phyloP scores from a whole-genome alignment of 2,888 invertebrate species.

The Eupelmus urozonus region DNA sequence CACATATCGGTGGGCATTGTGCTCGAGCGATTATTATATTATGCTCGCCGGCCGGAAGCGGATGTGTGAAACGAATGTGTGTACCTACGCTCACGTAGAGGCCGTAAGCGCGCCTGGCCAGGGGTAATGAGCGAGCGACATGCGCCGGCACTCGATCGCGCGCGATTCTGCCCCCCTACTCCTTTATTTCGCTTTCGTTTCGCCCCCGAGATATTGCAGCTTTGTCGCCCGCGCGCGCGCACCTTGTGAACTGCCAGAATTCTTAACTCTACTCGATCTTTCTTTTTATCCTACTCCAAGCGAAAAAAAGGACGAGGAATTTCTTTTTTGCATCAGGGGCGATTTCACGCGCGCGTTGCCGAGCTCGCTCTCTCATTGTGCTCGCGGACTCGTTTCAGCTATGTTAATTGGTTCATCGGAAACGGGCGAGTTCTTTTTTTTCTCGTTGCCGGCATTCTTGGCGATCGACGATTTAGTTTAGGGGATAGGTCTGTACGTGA shows the following conservation, averaged over 20 bases:
- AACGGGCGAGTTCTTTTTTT: conserved; percentile 29
- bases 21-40: conserved; percentile 73
- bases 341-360: conserved; percentile 46
- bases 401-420: conserved; percentile 59
- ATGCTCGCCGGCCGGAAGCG: conserved; percentile 72
- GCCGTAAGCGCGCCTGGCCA: conserved; percentile 59
- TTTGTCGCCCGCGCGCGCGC: too few relatives aligned
- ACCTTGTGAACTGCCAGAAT: conserved; percentile 15
- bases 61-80: conserved; percentile 75
- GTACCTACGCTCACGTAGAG: conserved; percentile 35
- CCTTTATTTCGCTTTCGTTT: neutral
- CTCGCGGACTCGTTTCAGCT: conserved; percentile 40
- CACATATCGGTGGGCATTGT: conserved; percentile 66
- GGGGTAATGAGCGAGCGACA: conserved; percentile 67
- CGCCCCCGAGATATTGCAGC: too few relatives aligned
- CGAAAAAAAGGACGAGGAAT: conserved; percentile 49
- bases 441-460: conserved; percentile 30
- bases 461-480: conserved; percentile 33
- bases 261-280: conserved; percentile 34
- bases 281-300: conserved; percentile 4
- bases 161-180: neutral
- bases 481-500: neutral
- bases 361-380: conserved; percentile 26
- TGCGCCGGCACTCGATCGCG: neutral
- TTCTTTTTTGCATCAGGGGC: conserved; percentile 36